A percentile compares a stretch with the other conserved stretches of the same genome.
These are phyloP conservation scores for Sympetrum striolatum DNA, from an alignment of 2,888 invertebrate genomes.

Conservation along the genomic window DNA sequence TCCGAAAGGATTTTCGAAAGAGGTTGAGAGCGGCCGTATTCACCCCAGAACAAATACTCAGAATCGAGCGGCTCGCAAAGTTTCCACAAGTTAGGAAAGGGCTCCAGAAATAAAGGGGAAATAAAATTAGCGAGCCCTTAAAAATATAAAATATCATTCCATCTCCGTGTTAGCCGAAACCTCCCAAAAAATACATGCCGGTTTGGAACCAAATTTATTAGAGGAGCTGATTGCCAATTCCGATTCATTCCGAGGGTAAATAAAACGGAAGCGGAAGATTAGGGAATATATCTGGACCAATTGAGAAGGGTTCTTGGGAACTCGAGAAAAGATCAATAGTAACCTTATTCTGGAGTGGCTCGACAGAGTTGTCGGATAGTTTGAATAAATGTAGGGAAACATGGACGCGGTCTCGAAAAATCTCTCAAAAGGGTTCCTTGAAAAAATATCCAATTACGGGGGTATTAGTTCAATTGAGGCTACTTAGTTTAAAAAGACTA, in stretches of 20 bases:
- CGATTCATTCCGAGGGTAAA: not conserved
- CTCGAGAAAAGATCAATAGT: conserved; percentile 5
- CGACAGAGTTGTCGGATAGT: not conserved
- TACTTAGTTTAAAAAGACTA: not conserved
- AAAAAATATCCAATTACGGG: not conserved
- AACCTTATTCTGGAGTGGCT: not conserved
- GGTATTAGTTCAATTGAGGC: not conserved
- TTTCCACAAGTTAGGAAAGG: too few species aligned
- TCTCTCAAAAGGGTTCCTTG: not conserved
- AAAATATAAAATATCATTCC: not conserved
- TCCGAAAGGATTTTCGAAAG: too few species aligned
- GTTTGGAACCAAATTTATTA: not conserved
- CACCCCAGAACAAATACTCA: too few species aligned
- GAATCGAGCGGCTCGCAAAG: too few species aligned
- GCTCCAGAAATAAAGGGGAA: too few species aligned
- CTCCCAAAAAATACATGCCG: not conserved
- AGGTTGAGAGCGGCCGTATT: too few species aligned
- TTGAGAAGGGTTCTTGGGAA: not conserved
- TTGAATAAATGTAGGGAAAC: not conserved
- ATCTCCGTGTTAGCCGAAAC: not conserved
- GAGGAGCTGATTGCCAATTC: not conserved
- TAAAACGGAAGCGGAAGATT: not conserved
- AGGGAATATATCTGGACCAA: not conserved
- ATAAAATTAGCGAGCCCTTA: not conserved
- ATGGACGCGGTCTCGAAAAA: not conserved